Base-by-base conservation (phyloP, 2,113 vertebrate genomes). In the Osmerus eperlanus region DNA sequence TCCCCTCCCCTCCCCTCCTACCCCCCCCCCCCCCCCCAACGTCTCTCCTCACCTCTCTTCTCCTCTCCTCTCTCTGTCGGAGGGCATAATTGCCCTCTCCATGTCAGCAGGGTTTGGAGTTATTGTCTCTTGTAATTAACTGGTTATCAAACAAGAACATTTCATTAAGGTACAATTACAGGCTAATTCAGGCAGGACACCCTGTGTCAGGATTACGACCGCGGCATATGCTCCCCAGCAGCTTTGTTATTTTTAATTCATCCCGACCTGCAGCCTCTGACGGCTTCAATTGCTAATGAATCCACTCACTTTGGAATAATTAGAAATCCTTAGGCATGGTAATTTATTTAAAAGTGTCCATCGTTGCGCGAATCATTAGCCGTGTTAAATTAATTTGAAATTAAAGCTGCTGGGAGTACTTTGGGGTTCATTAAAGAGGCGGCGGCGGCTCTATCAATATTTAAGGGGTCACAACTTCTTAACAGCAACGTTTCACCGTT, bases 111-210 rank as follows among this genome's bases (percentile, higher is more conserved):
- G 91, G 90, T 87, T 87, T 83, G 82, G 73, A 79, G 85, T 94
- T 94, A 94, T 94, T 94, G 94, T 94, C 93, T 95, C 86, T 90
- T 86, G 90, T 95, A 95, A 96, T 95, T 95, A 95, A 94, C 90
- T 89, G 92, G 90, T 95, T 95, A 95, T 96, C 93, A 95, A 95
- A 95, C 94, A 94, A 91, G 94, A 93, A 91, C 92, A 91, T 95
- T 96, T 95, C 94, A 95, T 95, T 96, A 95, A 79, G 75, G 88
- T 85, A 91, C 94, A 95, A 95, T 95, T 95, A 95, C 85, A 80
- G 89, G 89, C 91, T 94, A 92, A 93, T 94, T 94, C 89, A 90
- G 85, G 87, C 81, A 89, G 93, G 91, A 90, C 92, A 89, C 90
- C 89, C 89, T 84, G 90, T 92, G 91, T 92, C 91, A 88, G 91